Percentiles rank a stretch among this genome's conserved stretches.
phyloP scores from a whole-genome alignment of 2,113 vertebrate species.

The Dromiciops gliroides region DNA sequence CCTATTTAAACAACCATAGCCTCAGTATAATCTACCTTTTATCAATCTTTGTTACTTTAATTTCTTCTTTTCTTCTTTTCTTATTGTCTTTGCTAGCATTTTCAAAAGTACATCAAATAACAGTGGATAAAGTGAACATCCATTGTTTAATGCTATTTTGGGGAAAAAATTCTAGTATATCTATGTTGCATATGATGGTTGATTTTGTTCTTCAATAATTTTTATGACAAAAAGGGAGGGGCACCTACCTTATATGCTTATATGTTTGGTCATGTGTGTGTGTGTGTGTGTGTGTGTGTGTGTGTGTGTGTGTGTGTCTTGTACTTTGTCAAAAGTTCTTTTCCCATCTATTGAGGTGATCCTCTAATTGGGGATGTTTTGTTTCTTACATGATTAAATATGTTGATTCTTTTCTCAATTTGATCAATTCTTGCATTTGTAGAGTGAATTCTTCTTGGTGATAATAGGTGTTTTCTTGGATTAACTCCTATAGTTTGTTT shows the following conservation, averaged over 20 bases:
- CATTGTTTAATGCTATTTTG: background rate
- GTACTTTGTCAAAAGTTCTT: background rate
- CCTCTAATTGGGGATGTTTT: background rate
- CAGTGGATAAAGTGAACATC: background rate
- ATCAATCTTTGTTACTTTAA: background rate
- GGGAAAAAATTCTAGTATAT: background rate
- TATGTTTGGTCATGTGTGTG: too few relatives aligned
- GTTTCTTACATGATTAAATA: background rate
- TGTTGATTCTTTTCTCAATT: background rate
- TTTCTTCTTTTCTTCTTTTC: background rate
- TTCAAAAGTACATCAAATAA: background rate
- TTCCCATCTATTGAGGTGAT: background rate
- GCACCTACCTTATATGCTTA: too few relatives aligned
- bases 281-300: too few relatives aligned
- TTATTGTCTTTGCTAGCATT: background rate
- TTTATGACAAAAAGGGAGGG: background rate
- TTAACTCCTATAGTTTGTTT: background rate
- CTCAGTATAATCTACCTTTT: background rate
- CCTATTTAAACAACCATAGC: background rate
- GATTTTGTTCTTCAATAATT: background rate
- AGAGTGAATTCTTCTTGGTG: background rate
- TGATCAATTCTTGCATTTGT: background rate
- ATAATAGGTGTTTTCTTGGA: too few relatives aligned
- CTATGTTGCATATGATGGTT: background rate
- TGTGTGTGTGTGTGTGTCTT: too few relatives aligned